Evolutionary conservation across 2,797 vertebrate species (phyloP), one percentile per base, ranked within the genome.

Genomic region (Siniperca obscura): DNA sequence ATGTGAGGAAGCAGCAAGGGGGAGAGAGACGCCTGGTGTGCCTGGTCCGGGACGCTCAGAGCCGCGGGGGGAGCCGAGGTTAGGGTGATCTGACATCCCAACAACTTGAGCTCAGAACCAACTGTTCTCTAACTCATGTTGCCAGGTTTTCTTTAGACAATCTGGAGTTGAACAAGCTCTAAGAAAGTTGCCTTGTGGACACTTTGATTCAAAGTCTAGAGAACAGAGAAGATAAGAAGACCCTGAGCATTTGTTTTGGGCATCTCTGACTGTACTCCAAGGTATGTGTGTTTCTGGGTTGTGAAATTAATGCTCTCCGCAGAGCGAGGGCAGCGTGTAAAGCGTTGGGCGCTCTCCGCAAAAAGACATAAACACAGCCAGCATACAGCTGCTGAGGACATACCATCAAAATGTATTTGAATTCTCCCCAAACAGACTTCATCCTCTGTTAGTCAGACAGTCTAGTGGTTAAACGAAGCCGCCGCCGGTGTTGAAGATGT

Each of bases 231-330:
- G 69, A 61, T 0, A 16, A 17, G 21, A 17, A 42, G 91, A 95
- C 91, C 95, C 93, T 85, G 56, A 88, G 55, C 22, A 5, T 87
- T 93, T 90, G 89, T 90, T 92, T 86, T 88, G 88, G 90, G 72
- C 76, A 78, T 87, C 94, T 85, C 89, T 93, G 94, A 93, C 93
- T 87, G 87, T 25, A 83, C 82, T 82, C 68, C 93, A 96, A 97
- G 96, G 96, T 97, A 96, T 89, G 96, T 94, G 75, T 34, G 25
- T n/a, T 17, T 70, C 11, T 46, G 11, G 19, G 13, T 48, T 38
- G 5, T 21, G 30, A 22, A 46, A 27, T 42, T 0, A 0, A 22
- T 9, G 10, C 50, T 70, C 2, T 42, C 14, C 22, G 11, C 8
- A 7, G 62, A 46, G 40, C 8, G 27, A 36, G 0, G 17, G 62